Evolutionary conservation across 2,797 vertebrate species (phyloP).

Genomic region (Melanitta fusca): DNA sequence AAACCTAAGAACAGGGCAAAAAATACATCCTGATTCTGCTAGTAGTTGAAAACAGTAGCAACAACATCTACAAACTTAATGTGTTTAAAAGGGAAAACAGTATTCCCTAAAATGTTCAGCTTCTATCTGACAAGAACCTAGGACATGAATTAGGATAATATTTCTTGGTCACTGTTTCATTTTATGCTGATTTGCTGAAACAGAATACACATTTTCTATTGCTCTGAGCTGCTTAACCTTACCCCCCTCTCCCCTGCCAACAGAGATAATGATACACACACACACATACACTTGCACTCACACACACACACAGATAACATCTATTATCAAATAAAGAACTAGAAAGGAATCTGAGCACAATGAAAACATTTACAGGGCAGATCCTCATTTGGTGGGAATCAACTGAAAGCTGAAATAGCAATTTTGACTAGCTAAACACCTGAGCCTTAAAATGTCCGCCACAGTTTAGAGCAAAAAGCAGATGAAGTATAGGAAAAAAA

Average conservation of each 20-base stretch:
- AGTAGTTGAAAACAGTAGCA: not conserved
- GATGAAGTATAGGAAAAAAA: not conserved
- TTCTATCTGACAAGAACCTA: not conserved
- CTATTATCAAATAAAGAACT: not conserved
- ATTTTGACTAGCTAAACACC: not conserved
- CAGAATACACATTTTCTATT: not conserved
- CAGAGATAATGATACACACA: not conserved
- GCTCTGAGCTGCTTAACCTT: not conserved
- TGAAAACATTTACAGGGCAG: not conserved
- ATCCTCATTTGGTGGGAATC: not conserved
- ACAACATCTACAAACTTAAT: not conserved
- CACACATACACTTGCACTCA: not conserved
- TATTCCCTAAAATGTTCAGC: not conserved
- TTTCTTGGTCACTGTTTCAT: not conserved
- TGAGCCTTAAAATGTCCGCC: not conserved
- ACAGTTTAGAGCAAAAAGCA: not conserved
- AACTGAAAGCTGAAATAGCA: not conserved
- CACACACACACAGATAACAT: not conserved
- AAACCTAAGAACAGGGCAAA: not conserved
- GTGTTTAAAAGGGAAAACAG: not conserved
- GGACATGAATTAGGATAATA: not conserved
- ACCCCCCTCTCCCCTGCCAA: not conserved
- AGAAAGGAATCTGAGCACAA: not conserved
- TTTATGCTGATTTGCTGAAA: not conserved
- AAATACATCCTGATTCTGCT: not conserved